Evolutionary conservation across 2,113 vertebrate species (phyloP).

Genomic region (Forbesichthys agassizii): DNA sequence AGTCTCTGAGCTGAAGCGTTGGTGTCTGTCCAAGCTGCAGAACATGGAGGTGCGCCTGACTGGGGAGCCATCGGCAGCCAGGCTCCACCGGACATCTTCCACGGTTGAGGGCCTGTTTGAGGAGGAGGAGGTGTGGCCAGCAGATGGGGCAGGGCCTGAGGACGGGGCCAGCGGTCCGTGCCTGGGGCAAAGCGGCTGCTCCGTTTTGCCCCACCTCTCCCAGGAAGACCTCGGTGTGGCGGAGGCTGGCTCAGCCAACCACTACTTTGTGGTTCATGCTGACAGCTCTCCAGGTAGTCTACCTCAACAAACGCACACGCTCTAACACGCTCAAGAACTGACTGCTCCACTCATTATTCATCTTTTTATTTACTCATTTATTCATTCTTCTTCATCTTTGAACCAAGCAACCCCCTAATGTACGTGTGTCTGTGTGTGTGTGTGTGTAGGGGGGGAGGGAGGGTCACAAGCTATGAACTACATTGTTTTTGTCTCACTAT

Average conservation of each 20-base stretch:
- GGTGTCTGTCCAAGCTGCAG: slow-evolving; percentile 94
- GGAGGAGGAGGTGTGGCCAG: slow-evolving; percentile 16
- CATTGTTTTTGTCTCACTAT: background rate
- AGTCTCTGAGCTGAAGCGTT: slow-evolving; percentile 90
- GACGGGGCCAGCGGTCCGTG: slow-evolving; percentile 42
- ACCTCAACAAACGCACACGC: slow-evolving; percentile 2
- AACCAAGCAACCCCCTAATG: too few relatives aligned
- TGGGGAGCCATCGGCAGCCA: slow-evolving; percentile 75
- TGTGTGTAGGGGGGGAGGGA: too few relatives aligned
- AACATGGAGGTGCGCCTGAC: slow-evolving; percentile 85
- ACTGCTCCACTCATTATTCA: too few relatives aligned
- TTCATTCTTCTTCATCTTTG: too few relatives aligned
- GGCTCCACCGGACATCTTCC: slow-evolving; percentile 78
- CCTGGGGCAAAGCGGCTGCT: slow-evolving; percentile 50
- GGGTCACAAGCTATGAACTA: too few relatives aligned
- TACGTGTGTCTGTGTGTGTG: too few relatives aligned
- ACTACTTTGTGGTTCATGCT: slow-evolving; percentile 76
- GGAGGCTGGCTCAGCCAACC: slow-evolving; percentile 63
- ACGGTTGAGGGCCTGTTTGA: slow-evolving; percentile 75
- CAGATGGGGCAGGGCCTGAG: background rate
- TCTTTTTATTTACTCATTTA: too few relatives aligned
- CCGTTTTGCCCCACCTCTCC: slow-evolving; percentile 31
- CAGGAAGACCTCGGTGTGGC: slow-evolving; percentile 36
- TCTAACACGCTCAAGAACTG: background rate
- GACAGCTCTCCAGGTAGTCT: slow-evolving; percentile 71